Conservation (phyloP, 2,888 invertebrate species). For the Serripes groenlandicus region DNA sequence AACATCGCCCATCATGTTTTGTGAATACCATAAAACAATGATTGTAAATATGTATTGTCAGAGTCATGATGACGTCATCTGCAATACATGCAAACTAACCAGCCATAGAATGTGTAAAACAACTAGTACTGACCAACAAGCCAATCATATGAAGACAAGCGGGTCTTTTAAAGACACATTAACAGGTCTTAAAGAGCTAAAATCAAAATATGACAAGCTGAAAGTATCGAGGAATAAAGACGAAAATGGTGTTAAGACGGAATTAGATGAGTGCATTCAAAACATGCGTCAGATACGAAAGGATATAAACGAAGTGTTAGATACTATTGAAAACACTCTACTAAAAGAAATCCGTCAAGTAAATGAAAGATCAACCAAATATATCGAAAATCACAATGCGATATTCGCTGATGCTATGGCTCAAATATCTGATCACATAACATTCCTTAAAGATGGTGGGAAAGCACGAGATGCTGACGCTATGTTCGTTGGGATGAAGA, state of each 20-base stretch:
- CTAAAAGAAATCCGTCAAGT: not conserved
- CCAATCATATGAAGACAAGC: not conserved
- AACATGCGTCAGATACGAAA: not conserved
- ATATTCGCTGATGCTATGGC: not conserved
- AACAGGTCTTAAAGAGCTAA: not conserved
- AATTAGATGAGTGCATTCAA: not conserved
- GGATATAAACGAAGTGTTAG: not conserved
- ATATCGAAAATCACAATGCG: not conserved
- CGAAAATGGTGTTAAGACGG: not conserved
- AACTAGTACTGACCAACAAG: not conserved
- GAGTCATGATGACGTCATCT: not conserved
- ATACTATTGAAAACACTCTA: not conserved
- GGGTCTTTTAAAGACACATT: not conserved
- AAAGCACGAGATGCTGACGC: not conserved
- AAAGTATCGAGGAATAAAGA: not conserved
- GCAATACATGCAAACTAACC: not conserved
- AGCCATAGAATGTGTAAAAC: not conserved
- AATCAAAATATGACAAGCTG: not conserved
- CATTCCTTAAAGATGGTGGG: not conserved
- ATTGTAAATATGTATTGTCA: not conserved
- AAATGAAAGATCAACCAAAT: not conserved
- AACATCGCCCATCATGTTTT: not conserved
- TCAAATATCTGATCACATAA: not conserved
- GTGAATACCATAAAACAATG: slow-evolving; percentile 6
- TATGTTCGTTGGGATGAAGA: not conserved